phyloP scores from a whole-genome alignment of 1,140 invertebrate species.

The Eufriesea mexicana region DNA sequence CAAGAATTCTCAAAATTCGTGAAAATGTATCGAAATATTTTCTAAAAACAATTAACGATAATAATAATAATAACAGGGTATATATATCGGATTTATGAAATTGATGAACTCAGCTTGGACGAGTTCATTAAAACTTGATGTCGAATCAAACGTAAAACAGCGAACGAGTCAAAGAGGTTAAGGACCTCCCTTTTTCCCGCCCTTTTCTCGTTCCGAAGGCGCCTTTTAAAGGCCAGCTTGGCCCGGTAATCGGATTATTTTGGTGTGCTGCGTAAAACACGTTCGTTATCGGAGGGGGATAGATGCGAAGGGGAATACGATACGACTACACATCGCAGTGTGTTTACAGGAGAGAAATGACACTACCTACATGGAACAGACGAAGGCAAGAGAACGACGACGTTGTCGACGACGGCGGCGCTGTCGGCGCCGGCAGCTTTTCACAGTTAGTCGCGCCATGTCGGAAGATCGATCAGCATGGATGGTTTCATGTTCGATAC shows the following conservation, averaged over 20 bases:
- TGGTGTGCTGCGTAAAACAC: conserved; percentile 66
- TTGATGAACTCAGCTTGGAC: background rate
- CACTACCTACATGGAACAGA: background rate
- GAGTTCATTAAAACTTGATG: conserved; percentile 49
- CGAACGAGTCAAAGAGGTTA: conserved; percentile 32
- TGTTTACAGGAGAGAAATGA: background rate
- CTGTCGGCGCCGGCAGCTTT: conserved; percentile 57
- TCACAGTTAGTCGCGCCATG: conserved; percentile 64
- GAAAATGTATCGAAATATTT: background rate
- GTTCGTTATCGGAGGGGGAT: conserved; percentile 64
- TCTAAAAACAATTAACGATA: too few species aligned
- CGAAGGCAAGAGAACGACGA: conserved; percentile 21
- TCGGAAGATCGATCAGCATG: conserved; percentile 69
- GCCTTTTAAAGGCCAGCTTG: conserved; percentile 42
- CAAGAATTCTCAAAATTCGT: background rate
- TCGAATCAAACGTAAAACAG: conserved; percentile 24
- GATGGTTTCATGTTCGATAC: conserved; percentile 51
- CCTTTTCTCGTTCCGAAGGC: conserved; percentile 19
- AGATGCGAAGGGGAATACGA: background rate
- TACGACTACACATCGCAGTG: background rate
- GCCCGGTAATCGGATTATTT: conserved; percentile 70
- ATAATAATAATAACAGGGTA: too few species aligned
- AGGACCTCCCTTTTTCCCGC: conserved; percentile 37
- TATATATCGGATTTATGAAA: background rate
- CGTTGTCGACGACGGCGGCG: conserved; percentile 40